phyloP scores from a whole-genome alignment of 2,888 invertebrate genomes.

The Steinernema hermaphroditum region DNA sequence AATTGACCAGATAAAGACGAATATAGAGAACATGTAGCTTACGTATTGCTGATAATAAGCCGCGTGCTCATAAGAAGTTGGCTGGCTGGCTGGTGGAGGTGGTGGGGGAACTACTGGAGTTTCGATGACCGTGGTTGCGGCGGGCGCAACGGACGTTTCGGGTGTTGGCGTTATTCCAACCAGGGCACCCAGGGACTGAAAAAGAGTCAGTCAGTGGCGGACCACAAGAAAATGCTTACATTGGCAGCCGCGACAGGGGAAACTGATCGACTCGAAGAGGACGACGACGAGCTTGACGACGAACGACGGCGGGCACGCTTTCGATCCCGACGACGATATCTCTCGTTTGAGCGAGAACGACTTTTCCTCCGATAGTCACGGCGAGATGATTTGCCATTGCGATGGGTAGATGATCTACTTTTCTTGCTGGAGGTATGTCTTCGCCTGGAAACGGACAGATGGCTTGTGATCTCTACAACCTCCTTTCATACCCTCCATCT shows the following conservation, averaged over 20 bases:
- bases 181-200: constrained; percentile 19
- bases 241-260: background rate
- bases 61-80: background rate
- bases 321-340: background rate
- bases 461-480: no score
- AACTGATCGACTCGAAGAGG: background rate
- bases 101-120: background rate
- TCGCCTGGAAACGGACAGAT: background rate
- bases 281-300: constrained; percentile 6
- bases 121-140: background rate
- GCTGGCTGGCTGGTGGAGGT: background rate
- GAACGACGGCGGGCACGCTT: background rate
- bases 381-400: background rate
- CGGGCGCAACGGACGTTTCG: background rate
- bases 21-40: background rate
- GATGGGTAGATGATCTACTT: background rate
- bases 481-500: no score
- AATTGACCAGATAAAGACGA: background rate
- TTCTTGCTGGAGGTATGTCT: background rate
- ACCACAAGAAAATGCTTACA: constrained; percentile 8
- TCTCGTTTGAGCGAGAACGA: background rate
- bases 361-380: background rate
- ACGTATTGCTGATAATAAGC: constrained; percentile 18
- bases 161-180: constrained; percentile 3
- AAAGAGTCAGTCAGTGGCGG: background rate